phyloP scores from a whole-genome alignment of 2,888 invertebrate genomes.

The Tenthredo amoena region DNA sequence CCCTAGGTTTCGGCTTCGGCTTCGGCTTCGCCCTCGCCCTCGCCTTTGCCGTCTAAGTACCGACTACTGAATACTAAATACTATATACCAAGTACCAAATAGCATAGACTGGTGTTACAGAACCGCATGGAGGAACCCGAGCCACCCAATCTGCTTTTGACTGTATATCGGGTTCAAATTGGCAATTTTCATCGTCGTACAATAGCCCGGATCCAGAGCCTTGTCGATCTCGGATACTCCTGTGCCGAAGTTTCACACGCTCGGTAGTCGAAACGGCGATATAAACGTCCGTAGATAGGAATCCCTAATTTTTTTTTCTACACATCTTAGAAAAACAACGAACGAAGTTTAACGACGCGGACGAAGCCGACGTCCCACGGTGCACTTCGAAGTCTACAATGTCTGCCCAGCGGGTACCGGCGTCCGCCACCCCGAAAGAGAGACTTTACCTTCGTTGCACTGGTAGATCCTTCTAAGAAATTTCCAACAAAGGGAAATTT shows the following conservation, averaged over 20 bases:
- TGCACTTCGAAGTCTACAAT: constrained; percentile 41
- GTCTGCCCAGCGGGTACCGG: constrained; percentile 33
- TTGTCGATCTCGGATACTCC: constrained; percentile 10
- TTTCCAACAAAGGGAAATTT: constrained; percentile 43
- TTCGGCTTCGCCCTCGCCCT: not conserved
- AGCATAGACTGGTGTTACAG: constrained; percentile 20
- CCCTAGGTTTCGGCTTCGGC: not conserved
- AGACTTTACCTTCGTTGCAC: not conserved
- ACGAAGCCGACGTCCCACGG: constrained; percentile 21
- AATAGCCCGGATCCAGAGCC: not conserved
- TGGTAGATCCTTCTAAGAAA: constrained; percentile 38
- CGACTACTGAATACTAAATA: constrained; percentile 48
- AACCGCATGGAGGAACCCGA: constrained; percentile 15
- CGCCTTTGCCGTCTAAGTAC: constrained; percentile 21
- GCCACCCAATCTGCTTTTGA: constrained; percentile 39
- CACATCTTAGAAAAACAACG: not conserved
- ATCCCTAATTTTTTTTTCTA: not conserved
- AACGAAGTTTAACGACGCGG: not conserved
- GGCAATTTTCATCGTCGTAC: constrained; percentile 35
- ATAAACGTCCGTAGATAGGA: not conserved
- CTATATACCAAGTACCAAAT: constrained; percentile 43
- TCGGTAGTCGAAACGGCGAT: not conserved
- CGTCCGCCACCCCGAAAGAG: not conserved
- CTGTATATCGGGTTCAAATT: constrained; percentile 29
- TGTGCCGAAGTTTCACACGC: not conserved